Conservation (phyloP, 2,113 vertebrate genomes). For the Saimiri boliviensis region DNA sequence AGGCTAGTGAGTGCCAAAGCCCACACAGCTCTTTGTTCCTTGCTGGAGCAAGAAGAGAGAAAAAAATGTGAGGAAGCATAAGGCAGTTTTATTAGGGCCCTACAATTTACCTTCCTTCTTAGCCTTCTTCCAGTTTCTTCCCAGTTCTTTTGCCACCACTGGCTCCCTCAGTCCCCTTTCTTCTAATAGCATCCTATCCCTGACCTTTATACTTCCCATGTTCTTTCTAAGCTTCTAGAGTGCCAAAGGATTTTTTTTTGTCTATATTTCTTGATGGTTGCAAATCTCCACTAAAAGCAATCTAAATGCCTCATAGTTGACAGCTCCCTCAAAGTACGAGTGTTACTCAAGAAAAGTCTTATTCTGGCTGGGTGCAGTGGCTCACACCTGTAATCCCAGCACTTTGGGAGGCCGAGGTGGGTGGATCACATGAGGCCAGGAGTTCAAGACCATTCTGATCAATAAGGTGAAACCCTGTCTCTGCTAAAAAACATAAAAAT, state of each 20-base stretch:
- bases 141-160: neutral
- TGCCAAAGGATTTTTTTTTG: neutral
- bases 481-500: too few relatives aligned
- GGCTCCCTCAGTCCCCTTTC: neutral
- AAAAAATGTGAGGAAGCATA: neutral
- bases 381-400: too few relatives aligned
- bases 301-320: neutral
- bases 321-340: neutral
- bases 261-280: neutral
- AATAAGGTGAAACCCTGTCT: too few relatives aligned
- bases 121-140: neutral
- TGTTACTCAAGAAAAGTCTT: slow-evolving; percentile 19
- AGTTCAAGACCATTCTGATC: too few relatives aligned
- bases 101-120: neutral
- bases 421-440: too few relatives aligned
- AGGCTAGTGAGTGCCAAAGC: neutral
- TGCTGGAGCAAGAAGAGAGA: neutral
- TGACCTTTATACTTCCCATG: neutral
- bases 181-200: neutral
- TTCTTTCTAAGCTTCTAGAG: neutral
- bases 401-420: too few relatives aligned
- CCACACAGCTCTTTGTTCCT: neutral
- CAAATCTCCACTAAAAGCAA: neutral
- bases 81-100: neutral
- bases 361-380: neutral